Evolutionary conservation across 37 sponge, comb jelly and placozoan species (phyloP).

Genomic region (Halisarca cf. caerulea): DNA sequence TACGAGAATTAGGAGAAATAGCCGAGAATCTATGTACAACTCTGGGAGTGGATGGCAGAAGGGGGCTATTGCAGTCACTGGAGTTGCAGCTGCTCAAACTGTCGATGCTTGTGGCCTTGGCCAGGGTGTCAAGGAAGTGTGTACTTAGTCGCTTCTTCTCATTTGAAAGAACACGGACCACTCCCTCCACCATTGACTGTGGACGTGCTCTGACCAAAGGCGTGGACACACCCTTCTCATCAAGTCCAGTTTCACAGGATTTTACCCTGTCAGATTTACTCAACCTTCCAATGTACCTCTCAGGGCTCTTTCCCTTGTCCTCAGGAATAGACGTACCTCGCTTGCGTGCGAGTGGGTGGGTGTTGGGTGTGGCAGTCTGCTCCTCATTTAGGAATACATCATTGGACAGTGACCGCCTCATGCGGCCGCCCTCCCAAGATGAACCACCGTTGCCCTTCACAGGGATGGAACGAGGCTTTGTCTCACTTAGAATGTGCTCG

Average conservation of each 20-base stretch:
- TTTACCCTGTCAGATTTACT: not conserved
- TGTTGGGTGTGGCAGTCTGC: not conserved
- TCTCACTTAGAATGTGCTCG: not conserved
- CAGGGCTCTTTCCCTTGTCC: too few species aligned
- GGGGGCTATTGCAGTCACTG: not conserved
- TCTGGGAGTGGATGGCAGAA: not conserved
- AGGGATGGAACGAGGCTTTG: not conserved
- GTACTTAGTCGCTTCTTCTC: not conserved
- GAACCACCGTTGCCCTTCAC: not conserved
- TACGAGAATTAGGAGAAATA: not conserved
- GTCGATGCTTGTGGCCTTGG: slow-evolving; percentile 20
- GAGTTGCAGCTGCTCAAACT: not conserved
- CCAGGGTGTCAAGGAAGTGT: slow-evolving; percentile 20
- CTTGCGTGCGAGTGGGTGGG: not conserved
- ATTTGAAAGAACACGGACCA: not conserved
- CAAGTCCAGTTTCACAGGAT: slow-evolving; percentile 19
- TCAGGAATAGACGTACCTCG: not conserved
- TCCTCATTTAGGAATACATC: not conserved
- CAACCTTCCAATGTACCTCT: not conserved
- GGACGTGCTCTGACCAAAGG: not conserved
- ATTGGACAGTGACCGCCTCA: not conserved
- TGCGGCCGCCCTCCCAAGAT: not conserved
- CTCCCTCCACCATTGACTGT: not conserved
- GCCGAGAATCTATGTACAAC: slow-evolving; percentile 12
- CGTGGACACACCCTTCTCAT: not conserved